Conservation (phyloP, 2,113 vertebrate genomes). For the Plecotus auritus region DNA sequence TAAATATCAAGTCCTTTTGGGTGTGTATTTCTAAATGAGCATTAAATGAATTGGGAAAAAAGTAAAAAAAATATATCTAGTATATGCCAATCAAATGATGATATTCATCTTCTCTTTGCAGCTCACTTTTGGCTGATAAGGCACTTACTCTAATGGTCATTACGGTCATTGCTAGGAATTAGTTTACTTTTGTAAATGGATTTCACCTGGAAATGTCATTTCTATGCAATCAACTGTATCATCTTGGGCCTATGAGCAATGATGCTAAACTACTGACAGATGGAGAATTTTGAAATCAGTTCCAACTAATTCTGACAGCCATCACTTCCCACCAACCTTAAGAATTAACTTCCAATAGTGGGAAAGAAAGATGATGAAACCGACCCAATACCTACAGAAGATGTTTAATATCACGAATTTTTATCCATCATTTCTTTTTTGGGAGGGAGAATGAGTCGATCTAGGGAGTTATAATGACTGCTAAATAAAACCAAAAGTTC, state of each 20-base stretch:
- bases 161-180: slow-evolving; percentile 24
- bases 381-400: slow-evolving; percentile 39
- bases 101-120: slow-evolving; percentile 4
- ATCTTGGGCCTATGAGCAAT: slow-evolving; percentile 53
- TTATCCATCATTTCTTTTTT: slow-evolving; percentile 47
- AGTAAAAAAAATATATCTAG: not conserved
- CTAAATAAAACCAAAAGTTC: slow-evolving; percentile 43
- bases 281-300: slow-evolving; percentile 61
- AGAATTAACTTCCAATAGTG: slow-evolving; percentile 59
- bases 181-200: slow-evolving; percentile 51
- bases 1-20: slow-evolving; percentile 51
- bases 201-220: slow-evolving; percentile 69
- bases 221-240: slow-evolving; percentile 36
- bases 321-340: slow-evolving; percentile 61
- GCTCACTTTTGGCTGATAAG: not conserved
- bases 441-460: not conserved
- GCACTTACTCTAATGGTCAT: not conserved
- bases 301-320: slow-evolving; percentile 70
- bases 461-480: slow-evolving; percentile 3
- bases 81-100: slow-evolving; percentile 16
- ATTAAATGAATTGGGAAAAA: slow-evolving; percentile 16
- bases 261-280: slow-evolving; percentile 61
- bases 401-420: slow-evolving; percentile 47
- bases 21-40: slow-evolving; percentile 59
- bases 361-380: slow-evolving; percentile 42